Conservation (phyloP, 2,113 vertebrate genomes). For the Mirza zaza region DNA sequence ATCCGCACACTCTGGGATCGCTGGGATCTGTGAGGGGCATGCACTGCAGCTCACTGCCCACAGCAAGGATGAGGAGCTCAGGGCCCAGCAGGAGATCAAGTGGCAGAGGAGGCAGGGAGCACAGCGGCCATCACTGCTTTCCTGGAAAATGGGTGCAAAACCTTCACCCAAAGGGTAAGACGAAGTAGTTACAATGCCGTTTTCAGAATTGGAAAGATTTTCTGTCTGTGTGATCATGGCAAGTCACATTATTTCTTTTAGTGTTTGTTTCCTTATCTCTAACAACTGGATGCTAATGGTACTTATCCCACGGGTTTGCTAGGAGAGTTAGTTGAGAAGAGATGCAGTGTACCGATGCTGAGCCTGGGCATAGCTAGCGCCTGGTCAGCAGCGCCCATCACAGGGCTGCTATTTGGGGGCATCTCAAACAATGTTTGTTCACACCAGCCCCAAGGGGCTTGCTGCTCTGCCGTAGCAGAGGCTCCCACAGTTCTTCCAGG, state of each 20-base stretch:
- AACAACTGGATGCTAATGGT: not conserved
- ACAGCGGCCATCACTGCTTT: not conserved
- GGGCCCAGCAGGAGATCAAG: not conserved
- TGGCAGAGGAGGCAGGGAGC: not conserved
- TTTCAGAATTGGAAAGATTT: not conserved
- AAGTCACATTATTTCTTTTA: fast-evolving
- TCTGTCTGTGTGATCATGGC: not conserved
- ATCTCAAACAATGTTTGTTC: not conserved
- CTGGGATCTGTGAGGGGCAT: no score
- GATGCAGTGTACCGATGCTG: not conserved
- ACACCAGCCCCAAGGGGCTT: not conserved
- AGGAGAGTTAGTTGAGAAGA: not conserved
- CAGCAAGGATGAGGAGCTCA: not conserved
- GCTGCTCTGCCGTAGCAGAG: not conserved
- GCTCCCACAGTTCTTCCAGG: not conserved
- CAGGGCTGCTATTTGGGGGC: not conserved
- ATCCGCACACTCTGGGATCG: no score
- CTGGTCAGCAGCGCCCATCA: not conserved
- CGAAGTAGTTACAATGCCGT: not conserved
- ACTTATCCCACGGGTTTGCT: not conserved
- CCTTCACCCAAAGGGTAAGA: not conserved
- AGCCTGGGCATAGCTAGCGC: no score
- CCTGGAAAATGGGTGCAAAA: not conserved
- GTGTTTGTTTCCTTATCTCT: not conserved
- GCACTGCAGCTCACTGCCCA: fast-evolving